A percentile compares a stretch with the other conserved stretches of the same genome.
These are phyloP conservation scores for Colistium nudipinnis DNA, from an alignment of 2,113 vertebrate species.

Conservation along the genomic window DNA sequence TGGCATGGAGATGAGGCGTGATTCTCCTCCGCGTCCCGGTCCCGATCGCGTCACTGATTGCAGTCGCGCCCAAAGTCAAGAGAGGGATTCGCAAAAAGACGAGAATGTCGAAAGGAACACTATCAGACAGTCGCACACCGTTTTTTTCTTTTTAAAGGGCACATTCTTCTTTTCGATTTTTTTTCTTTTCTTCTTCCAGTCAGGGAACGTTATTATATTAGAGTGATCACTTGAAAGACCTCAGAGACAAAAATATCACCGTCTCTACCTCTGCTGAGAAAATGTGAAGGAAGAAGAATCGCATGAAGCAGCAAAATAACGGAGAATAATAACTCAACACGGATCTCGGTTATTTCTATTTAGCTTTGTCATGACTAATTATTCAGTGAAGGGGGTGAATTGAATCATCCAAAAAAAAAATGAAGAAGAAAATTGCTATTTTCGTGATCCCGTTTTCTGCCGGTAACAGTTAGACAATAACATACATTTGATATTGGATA, in stretches of 20 bases:
- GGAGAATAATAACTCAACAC: slow-evolving; percentile 12
- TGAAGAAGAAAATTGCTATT: too few species aligned
- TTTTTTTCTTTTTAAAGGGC: slow-evolving; percentile 34
- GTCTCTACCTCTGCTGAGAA: slow-evolving; percentile 29
- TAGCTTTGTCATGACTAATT: slow-evolving; percentile 10
- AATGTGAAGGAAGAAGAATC: slow-evolving; percentile 1
- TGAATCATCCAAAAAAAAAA: too few species aligned
- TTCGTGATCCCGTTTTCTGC: not conserved
- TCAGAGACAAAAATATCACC: slow-evolving; percentile 46
- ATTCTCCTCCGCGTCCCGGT: slow-evolving; percentile 32
- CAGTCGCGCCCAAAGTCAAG: slow-evolving; percentile 33
- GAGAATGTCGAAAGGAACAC: slow-evolving; percentile 1
- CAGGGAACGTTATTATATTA: slow-evolving; percentile 11
- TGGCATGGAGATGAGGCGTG: too few species aligned
- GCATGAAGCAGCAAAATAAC: not conserved
- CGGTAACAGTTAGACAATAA: not conserved
- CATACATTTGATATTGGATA: not conserved
- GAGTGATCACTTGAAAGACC: slow-evolving; percentile 30
- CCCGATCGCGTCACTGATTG: slow-evolving; percentile 47
- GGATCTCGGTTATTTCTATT: not conserved
- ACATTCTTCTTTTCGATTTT: not conserved
- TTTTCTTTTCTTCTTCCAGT: too few species aligned
- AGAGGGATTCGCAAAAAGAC: slow-evolving; percentile 4
- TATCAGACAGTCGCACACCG: not conserved
- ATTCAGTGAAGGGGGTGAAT: not conserved